Evolutionary conservation across 2,113 vertebrate genomes (phyloP).

Genomic region (Labrus mixtus): DNA sequence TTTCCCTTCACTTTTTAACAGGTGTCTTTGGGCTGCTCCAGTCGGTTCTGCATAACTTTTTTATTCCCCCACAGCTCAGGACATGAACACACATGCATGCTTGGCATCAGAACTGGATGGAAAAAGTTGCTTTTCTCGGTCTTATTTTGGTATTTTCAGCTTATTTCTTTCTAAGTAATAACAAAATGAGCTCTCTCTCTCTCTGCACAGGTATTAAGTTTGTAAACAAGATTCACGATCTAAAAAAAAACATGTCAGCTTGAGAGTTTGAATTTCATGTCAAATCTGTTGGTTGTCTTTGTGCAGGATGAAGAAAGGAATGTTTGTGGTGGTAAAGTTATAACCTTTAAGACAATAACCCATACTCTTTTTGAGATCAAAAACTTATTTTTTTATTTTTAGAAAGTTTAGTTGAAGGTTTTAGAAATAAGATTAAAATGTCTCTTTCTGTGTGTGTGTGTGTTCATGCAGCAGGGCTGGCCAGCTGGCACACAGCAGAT

Average conservation of each 20-base stretch:
- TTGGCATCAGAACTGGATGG: not conserved
- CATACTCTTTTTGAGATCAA: not conserved
- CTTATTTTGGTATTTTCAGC: not conserved
- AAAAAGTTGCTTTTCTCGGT: not conserved
- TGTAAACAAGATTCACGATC: too few species aligned
- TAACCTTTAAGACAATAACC: too few species aligned
- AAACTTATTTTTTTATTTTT: not conserved
- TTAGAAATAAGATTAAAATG: not conserved
- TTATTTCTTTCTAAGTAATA: not conserved
- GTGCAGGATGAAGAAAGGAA: conserved; percentile 4
- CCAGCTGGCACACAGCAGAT: conserved; percentile 97
- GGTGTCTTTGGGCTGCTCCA: not conserved
- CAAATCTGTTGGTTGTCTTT: conserved; percentile 7
- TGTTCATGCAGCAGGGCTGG: conserved; percentile 93
- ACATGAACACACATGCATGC: not conserved
- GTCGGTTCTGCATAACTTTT: too few species aligned
- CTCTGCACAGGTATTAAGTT: not conserved
- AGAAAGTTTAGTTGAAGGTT: too few species aligned
- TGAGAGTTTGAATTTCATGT: too few species aligned
- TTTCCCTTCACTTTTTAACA: not conserved
- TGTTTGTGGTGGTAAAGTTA: conserved; percentile 1
- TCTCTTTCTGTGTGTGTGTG: conserved; percentile 12
- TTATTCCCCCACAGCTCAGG: too few species aligned
- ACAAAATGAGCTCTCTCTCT: not conserved
- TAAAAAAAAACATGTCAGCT: too few species aligned